Percentiles rank a stretch among this genome's conserved stretches.
These are phyloP conservation scores for Gymnoscopelus microlampas DNA, from an alignment of 2,797 vertebrate species.

Conservation along the genomic window DNA sequence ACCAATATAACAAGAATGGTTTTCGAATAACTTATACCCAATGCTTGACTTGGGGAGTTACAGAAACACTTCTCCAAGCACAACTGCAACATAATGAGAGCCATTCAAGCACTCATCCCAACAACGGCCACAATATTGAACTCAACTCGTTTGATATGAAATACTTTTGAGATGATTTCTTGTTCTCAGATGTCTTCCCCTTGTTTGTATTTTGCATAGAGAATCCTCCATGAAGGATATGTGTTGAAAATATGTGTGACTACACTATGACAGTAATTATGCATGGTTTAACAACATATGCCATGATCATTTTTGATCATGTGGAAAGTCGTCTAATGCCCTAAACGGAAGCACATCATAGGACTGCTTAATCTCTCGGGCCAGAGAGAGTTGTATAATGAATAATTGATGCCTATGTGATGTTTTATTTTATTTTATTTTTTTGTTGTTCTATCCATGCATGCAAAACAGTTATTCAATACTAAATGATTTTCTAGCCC, in stretches of 20 bases:
- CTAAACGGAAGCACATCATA: not conserved
- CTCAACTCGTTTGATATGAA: slow-evolving; percentile 16
- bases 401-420: slow-evolving; percentile 4
- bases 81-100: slow-evolving; percentile 26
- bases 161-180: slow-evolving; percentile 12
- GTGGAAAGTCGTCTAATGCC: no score
- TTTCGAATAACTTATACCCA: slow-evolving; percentile 21
- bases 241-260: no score
- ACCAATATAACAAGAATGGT: slow-evolving; percentile 19
- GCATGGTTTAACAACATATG: no score
- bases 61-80: slow-evolving; percentile 7
- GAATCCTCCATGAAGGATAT: no score
- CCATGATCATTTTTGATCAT: no score
- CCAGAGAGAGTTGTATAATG: slow-evolving; percentile 6
- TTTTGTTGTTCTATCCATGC: not conserved
- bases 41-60: slow-evolving; percentile 25
- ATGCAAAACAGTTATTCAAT: slow-evolving; percentile 11
- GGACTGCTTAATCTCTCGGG: slow-evolving; percentile 11
- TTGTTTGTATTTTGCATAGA: no score
- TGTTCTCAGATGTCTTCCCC: no score
- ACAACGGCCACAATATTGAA: no score
- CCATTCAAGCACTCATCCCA: no score
- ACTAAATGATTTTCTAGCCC: not conserved
- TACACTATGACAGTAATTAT: no score
- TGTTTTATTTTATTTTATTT: not conserved